These are phyloP conservation scores for Octodonta nipae DNA, from an alignment of 2,888 invertebrate genomes.

Conservation along the genomic window DNA sequence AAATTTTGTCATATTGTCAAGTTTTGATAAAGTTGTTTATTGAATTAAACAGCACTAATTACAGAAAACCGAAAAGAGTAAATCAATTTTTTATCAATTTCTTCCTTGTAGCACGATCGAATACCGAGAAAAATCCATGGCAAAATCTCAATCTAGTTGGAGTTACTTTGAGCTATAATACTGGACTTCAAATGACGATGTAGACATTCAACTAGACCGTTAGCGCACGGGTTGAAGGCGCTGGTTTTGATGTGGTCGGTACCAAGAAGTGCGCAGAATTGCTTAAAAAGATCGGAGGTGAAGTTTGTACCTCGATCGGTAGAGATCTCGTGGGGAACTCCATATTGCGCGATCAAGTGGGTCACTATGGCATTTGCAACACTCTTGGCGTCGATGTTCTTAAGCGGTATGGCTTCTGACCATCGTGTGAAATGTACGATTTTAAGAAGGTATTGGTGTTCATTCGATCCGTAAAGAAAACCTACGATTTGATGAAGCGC, in stretches of 20 bases:
- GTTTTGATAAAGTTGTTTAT: too few species aligned
- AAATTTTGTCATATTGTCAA: too few species aligned
- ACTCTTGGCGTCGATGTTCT: background rate
- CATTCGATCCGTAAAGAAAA: too few species aligned
- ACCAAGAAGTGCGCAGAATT: background rate
- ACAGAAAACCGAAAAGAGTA: too few species aligned
- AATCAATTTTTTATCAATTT: too few species aligned
- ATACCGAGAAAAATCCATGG: too few species aligned
- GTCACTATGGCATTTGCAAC: background rate
- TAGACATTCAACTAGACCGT: background rate
- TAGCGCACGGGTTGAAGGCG: background rate
- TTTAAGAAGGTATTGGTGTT: too few species aligned
- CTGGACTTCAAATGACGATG: slow-evolving; percentile 1
- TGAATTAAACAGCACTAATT: too few species aligned
- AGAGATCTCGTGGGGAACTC: background rate
- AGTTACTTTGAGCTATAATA: too few species aligned
- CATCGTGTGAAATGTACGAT: background rate
- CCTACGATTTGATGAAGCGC: too few species aligned
- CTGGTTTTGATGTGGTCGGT: background rate
- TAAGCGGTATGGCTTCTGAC: background rate
- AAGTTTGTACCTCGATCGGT: background rate
- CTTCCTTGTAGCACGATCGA: too few species aligned
- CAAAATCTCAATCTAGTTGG: too few species aligned
- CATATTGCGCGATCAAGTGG: background rate
- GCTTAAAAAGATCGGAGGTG: background rate